These are phyloP conservation scores for Uropsilus gracilis DNA, from an alignment of 2,113 vertebrate species.

Conservation along the genomic window DNA sequence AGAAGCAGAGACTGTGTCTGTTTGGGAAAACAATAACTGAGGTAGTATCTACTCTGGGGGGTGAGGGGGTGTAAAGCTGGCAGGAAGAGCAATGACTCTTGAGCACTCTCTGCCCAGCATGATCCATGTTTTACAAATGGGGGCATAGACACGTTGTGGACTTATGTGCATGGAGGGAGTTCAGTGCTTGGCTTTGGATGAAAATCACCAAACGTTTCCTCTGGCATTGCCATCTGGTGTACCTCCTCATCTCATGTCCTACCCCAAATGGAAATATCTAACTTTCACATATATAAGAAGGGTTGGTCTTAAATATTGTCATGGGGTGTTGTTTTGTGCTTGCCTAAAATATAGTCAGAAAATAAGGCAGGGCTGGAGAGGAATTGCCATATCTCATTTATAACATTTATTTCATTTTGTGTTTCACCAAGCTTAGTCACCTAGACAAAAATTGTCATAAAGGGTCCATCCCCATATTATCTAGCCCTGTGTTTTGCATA, in stretches of 20 bases:
- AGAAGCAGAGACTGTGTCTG: background rate
- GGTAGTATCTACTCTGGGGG: background rate
- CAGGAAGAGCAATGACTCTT: background rate
- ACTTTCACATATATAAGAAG: background rate
- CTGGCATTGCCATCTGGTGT: background rate
- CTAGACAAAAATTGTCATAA: background rate
- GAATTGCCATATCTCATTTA: background rate
- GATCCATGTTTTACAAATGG: background rate
- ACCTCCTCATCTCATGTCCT: fast-evolving
- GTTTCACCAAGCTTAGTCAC: background rate
- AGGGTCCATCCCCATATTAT: background rate
- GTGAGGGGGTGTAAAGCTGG: too few relatives aligned
- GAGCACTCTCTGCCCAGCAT: background rate
- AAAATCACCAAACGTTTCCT: background rate
- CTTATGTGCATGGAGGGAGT: background rate
- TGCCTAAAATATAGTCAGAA: background rate
- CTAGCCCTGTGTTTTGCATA: background rate
- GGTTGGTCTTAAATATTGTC: too few relatives aligned
- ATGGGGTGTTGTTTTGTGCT: background rate
- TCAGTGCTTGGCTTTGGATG: background rate
- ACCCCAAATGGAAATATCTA: background rate
- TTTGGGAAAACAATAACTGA: background rate
- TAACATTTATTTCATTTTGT: background rate
- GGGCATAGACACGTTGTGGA: background rate
- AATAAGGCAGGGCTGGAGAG: background rate